phyloP scores from a whole-genome alignment of 2,888 invertebrate species.

The Dasypogon diadema region DNA sequence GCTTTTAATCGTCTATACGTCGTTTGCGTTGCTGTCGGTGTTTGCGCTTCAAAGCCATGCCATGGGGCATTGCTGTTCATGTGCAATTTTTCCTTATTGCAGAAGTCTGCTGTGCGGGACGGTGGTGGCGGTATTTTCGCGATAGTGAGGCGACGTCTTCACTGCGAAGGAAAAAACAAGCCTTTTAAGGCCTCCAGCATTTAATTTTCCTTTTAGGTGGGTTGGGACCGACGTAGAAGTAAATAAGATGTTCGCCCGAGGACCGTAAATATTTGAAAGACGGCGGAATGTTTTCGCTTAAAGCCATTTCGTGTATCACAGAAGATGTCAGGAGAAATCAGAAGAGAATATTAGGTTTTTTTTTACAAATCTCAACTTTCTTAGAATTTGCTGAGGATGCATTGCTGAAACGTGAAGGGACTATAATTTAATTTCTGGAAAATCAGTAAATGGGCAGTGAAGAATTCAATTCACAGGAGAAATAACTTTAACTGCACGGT shows the following conservation, averaged over 20 bases:
- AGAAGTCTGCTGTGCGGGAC: not conserved
- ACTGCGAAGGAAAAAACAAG: conserved; percentile 14
- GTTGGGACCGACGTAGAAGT: not conserved
- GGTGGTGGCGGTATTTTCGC: not conserved
- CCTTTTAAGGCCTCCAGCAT: not conserved
- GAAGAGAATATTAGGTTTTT: no score
- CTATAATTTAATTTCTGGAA: no score
- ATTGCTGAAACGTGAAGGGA: no score
- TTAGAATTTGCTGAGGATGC: no score
- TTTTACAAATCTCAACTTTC: no score
- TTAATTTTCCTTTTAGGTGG: not conserved
- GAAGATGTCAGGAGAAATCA: no score
- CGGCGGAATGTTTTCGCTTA: not conserved
- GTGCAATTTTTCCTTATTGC: not conserved
- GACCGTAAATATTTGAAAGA: conserved; percentile 29
- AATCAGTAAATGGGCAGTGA: no score
- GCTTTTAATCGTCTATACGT: not conserved
- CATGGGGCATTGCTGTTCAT: not conserved
- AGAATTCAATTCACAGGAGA: no score
- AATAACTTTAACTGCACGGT: no score
- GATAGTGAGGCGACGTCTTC: conserved; percentile 1
- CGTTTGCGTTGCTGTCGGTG: not conserved
- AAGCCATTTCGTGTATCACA: not conserved
- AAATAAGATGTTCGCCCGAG: conserved; percentile 19
- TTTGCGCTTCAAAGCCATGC: not conserved